Base-by-base conservation (phyloP, 2,113 vertebrate genomes). In the Leucosticte australis region DNA sequence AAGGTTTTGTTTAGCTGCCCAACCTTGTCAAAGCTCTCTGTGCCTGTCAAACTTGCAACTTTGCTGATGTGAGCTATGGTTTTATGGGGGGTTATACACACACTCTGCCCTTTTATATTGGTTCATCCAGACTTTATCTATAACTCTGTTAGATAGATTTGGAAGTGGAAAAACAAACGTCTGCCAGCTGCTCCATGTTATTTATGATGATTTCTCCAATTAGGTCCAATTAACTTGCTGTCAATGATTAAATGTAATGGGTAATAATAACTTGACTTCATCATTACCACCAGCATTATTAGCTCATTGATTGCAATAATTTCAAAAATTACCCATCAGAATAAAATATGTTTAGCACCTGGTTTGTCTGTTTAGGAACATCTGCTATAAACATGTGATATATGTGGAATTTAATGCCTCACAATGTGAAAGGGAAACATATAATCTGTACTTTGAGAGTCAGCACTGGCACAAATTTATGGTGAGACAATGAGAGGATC, bases 241-340 rank as follows among this genome's bases (percentile, higher is more conserved):
- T 98, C 98, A 98, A 98, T 99, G 98, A 99, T 99, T 99, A 99
- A 98, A 98, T 98, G 97, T 98, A 98, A 98, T 99, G 97, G 95
- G 93, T 98, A 98, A 98, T 98, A 98, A 98, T 98, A 98, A 98
- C 98, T 98, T 95, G 97, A 98, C 95, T 97, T 98, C 98, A 97
- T 98, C 98, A 98, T 98, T 98, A 98, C 98, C 98, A 98, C 93
- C 96, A 97, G 96, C 97, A 98, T 98, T 98, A 99, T 99, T 99
- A 98, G 97, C 96, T 98, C 98, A 99, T 98, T 99, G 98, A 99
- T 99, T 99, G 98, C 98, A 99, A 98, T 98, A 99, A 99, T 99
- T 98, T 98, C 87, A 98, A 97, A 99, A 98, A 99, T 99, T 98
- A 97, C 98, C 98, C 98, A 97, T 97, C 97, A 98, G 98, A 98